phyloP scores from a whole-genome alignment of 2,888 invertebrate species.

The Strigamia crassipes region DNA sequence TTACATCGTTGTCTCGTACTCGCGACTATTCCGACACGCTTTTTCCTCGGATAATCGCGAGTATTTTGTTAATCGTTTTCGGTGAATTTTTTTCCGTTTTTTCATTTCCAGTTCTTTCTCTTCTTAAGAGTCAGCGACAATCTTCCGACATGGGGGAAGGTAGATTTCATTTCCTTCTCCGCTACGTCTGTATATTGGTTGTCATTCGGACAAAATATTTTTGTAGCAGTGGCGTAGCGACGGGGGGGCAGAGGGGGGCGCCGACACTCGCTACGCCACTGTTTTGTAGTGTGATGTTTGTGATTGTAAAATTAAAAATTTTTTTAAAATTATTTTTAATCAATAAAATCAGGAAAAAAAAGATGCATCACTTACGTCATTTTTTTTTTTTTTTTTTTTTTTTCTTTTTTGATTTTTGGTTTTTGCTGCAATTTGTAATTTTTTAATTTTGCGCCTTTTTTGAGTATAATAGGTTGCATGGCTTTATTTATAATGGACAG shows the following conservation, averaged over 20 bases:
- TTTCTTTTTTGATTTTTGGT: too few species aligned
- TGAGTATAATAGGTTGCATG: not conserved
- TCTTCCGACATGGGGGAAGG: constrained; percentile 45
- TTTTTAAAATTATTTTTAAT: not conserved
- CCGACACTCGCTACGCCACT: too few species aligned
- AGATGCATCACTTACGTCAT: not conserved
- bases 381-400: constrained; percentile 23
- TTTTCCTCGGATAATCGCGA: not conserved
- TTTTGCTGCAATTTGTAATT: not conserved
- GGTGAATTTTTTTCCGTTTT: constrained; percentile 26
- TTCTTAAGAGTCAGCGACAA: constrained; percentile 45
- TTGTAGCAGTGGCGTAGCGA: not conserved
- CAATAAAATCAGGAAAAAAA: not conserved
- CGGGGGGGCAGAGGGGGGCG: too few species aligned
- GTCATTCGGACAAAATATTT: constrained; percentile 10
- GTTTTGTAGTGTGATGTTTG: constrained; percentile 25
- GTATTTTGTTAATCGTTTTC: constrained; percentile 13
- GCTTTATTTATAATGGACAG: not conserved
- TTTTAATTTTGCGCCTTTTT: not conserved
- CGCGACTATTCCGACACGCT: not conserved
- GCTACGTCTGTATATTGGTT: constrained; percentile 39
- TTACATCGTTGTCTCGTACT: not conserved
- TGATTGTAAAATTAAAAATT: not conserved
- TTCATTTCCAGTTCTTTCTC: constrained; percentile 45
- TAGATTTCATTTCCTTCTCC: constrained; percentile 43